Percentiles rank a stretch among this genome's conserved stretches.
phyloP scores from a whole-genome alignment of 2,888 invertebrate species.

The Strigamia transsilvanica region DNA sequence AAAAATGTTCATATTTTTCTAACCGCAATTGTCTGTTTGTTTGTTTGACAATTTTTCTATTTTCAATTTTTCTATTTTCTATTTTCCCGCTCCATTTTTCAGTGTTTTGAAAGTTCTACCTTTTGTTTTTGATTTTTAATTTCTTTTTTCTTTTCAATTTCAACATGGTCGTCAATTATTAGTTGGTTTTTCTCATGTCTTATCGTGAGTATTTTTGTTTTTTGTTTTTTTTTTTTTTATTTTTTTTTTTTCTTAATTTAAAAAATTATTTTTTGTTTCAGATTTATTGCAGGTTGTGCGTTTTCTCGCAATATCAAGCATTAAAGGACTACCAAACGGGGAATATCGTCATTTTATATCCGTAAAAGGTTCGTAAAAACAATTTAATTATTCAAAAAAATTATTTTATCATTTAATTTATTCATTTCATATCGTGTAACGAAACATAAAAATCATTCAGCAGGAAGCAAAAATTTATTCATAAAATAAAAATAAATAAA shows the following conservation, averaged over 20 bases:
- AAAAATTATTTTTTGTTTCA: constrained; percentile 66
- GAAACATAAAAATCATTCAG: background rate
- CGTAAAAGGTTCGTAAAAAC: constrained; percentile 63
- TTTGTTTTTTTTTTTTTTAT: no score
- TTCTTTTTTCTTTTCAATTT: no score
- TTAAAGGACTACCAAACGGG: constrained; percentile 83
- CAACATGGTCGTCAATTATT: constrained; percentile 53
- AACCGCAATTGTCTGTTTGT: no score
- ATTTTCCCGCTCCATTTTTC: background rate
- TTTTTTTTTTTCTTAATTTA: no score
- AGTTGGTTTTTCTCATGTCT: constrained; percentile 54
- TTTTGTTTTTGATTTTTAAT: no score
- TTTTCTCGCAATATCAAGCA: constrained; percentile 83
- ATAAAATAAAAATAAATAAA: background rate
- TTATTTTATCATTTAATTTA: no score
- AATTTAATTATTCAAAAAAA: background rate
- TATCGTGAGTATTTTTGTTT: constrained; percentile 5
- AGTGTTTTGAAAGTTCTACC: background rate
- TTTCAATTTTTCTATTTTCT: no score
- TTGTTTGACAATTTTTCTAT: background rate
- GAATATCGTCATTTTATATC: constrained; percentile 81
- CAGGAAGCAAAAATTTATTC: constrained; percentile 6
- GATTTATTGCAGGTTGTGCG: constrained; percentile 88
- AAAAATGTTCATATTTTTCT: background rate
- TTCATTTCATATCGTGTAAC: background rate